Evolutionary conservation across 2,797 vertebrate genomes (phyloP).

Genomic region (Danio albolineatus): DNA sequence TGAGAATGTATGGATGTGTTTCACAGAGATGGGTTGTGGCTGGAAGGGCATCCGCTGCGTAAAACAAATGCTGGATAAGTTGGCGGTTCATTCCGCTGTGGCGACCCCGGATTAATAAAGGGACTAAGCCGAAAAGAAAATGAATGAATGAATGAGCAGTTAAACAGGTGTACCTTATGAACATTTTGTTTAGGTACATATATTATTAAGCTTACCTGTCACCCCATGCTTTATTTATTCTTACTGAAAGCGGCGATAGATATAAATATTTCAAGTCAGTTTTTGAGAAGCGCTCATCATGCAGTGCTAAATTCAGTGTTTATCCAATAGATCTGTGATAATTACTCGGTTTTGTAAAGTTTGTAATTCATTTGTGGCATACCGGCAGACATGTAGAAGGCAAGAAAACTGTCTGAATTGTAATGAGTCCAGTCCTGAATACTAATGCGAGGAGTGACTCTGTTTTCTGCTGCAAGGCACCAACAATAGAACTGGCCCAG

Average conservation of each 20-base stretch:
- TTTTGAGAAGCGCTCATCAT: background rate
- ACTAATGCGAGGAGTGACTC: conserved; percentile 65
- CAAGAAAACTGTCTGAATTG: conserved; percentile 70
- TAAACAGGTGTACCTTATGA: no score
- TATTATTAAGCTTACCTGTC: background rate
- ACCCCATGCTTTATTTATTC: background rate
- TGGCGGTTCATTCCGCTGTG: no score
- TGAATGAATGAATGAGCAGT: no score
- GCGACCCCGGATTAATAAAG: no score
- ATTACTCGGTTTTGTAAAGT: conserved; percentile 38
- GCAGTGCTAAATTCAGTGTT: background rate
- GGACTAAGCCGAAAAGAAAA: no score
- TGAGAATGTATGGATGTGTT: no score
- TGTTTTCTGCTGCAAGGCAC: conserved; percentile 36
- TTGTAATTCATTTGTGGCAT: conserved; percentile 51
- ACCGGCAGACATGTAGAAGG: conserved; percentile 60
- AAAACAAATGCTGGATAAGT: no score
- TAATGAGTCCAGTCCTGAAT: conserved; percentile 72
- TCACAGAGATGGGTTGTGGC: no score
- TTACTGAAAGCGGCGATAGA: no score
- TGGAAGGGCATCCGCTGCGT: no score
- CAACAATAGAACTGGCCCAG: conserved; percentile 47
- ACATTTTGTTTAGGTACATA: background rate
- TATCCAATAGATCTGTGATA: conserved; percentile 17
- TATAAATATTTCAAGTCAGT: background rate